phyloP scores from a whole-genome alignment of 2,113 vertebrate genomes.

The Poecile atricapillus region DNA sequence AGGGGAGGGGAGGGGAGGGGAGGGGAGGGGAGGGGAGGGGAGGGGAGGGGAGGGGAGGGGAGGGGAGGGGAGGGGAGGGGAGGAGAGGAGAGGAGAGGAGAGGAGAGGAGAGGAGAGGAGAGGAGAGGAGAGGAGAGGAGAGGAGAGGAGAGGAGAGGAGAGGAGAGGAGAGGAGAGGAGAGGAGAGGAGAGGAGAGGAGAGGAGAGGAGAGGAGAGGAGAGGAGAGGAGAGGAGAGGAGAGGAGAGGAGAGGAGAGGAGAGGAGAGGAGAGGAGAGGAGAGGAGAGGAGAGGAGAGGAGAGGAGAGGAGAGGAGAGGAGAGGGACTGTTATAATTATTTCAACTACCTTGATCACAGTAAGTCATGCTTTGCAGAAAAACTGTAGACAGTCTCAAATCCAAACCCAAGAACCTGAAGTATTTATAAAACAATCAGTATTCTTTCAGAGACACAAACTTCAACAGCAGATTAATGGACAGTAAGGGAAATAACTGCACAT shows the following conservation, averaged over 20 bases:
- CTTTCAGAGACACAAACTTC: background rate
- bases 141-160: no score
- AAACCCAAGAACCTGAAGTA: background rate
- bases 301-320: background rate
- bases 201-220: no score
- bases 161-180: background rate
- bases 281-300: background rate
- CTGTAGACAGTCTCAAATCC: background rate
- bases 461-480: background rate
- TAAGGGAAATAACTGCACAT: background rate
- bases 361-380: background rate
- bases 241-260: no score
- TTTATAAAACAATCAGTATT: background rate
- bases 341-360: background rate
- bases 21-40: no score
- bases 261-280: no score
- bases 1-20: no score
- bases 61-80: no score
- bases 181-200: background rate
- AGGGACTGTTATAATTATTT: background rate
- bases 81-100: no score
- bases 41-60: no score
- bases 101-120: no score
- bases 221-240: no score
- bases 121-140: no score